Base-by-base conservation (phyloP, 2,113 vertebrate species). In the Poecilia latipinna region DNA sequence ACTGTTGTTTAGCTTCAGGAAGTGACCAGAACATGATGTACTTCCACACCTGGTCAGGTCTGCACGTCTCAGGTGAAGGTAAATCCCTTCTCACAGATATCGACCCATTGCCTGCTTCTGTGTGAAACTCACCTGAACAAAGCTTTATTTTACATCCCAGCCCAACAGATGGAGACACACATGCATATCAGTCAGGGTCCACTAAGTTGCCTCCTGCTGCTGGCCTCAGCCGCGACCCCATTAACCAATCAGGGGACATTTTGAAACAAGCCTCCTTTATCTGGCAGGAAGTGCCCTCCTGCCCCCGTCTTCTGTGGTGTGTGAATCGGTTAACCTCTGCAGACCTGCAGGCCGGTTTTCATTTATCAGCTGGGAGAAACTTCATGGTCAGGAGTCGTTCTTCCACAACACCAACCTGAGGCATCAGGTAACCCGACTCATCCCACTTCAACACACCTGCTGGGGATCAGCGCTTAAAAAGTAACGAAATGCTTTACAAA, bases 81-180 rank as follows among this genome's bases (percentile, higher is more conserved):
- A 74, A 82, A 64, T 44, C 79, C 72, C 77, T 93, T 93, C 91
- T 93, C 90, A 92, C 90, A 91, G 89, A 83, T 89, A 92, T 91
- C 86, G 37, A 33, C 69, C 82, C 86, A 90, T 92, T 77, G 82
- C 57, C 77, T 82, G 39, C 39, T 65, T 69, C 44, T 39, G 13
- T 48, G 39, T 70, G 62, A 85, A 78, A 78, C 61, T 57, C 32
- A 61, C 62, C 42, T 39, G 65, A 54, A 31, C 68, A 67, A 44
- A 68, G 79, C 74, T 65, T 85, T 75, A 61, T 42, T 74, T 78
- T 65, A 71, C 75, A 77, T 68, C 64, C 42, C 61, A 39, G 77
- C n/a, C 48, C 37, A 64, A 74, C 54, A 35, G 61, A 65, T 64
- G 42, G 32, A 35, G 26, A 33, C 61, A 51, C 61, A 32, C 67